Base-by-base conservation (phyloP, 1,140 invertebrate species). In the Brevipalpus yothersi region DNA sequence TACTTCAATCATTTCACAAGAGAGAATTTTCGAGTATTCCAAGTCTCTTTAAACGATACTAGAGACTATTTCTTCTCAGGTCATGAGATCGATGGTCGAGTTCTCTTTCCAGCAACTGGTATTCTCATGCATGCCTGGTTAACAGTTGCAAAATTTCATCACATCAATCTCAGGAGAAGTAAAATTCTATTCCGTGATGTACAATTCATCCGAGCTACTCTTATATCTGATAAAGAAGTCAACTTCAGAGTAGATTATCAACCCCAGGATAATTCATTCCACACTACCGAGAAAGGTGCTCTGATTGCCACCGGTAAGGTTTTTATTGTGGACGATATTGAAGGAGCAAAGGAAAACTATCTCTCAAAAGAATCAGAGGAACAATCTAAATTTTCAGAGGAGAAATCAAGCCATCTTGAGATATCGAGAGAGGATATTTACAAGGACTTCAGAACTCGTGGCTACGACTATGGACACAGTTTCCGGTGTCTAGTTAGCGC, bases 21-120 rank as follows among this genome's bases (percentile, higher is more conserved):
- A n/a, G 8, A n/a, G 21, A 49, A 13, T 8, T 19, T 2, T 15
- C 2, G 10, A 19, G 5, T 10, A 19, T 51, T 51, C 21, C 1
- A 17, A 17, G 72, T 87, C 56, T 81, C 89, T 72, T 70, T 91
- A 4, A 79, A 77, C 21, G 81, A 82, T 63, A 76, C 80, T 61
- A 78, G 80, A 47, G 82, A 93, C 69, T 72, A 80, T 42, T 91
- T 81, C 72, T 74, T 87, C 53, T 70, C 78, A 41, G 92, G 89
- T 19, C 92, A 97, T 69, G 78, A 77, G 15, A 93, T 97, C 67
- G 92, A 97, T 72, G 92, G 90, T 13, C 78, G 91, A 68, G 76
- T 93, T 40, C 72, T 98, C 4, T 96, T 89, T 74, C 93, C 93
- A 15, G 92, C 90, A 49, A 95, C 92, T 51, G 92, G 90, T 15